Base-by-base conservation (phyloP, 2,113 vertebrate species). In the Chloroceryle aenea region DNA sequence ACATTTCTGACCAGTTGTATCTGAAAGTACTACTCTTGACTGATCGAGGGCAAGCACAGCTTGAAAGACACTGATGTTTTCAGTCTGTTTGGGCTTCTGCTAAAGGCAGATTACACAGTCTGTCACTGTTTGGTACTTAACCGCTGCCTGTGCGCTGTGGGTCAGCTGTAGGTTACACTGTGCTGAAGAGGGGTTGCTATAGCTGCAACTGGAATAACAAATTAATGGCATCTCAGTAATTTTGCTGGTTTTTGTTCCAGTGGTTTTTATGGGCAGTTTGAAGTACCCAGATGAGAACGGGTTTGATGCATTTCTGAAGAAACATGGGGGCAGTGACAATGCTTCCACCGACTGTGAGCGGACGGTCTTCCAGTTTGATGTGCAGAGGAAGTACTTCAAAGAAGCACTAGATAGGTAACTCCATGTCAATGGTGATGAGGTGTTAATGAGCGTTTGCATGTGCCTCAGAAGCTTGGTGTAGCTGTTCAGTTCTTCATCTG, bases 261-360 rank as follows among this genome's bases (percentile, higher is more conserved):
- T 99, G 99, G 99, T 99, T 85, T 99, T 99, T 58, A 99, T 99
- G 99, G 99, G 99, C 94, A 99, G 99, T 95, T 98, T 99, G 97
- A 99, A 99, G 95, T 99, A 99, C 82, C 99, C 99, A 0, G 99
- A 98, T 62, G 99, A 99, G 95, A 99, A 99, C 27, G 99, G 99
- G 34, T 99, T 99, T 27, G 99, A 99, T 36, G 99, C 98, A 0
- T 99, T 99, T 96, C 98, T 99, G 84, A 99, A 99, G 98, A 99
- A 99, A 29, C 99, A 99, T 1, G 99, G 99, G 4, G 99, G 99
- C 1, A 99, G 99, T 66, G 99, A 99, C 97, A 99, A 99, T 1
- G 99, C 99, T 59, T 99, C 99, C 2, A 99, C 99, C 1, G 99
- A 99, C 98, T 99, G 99, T 15, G 99, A 99, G 96, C 98, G 99